Evolutionary conservation across 2,888 invertebrate species (phyloP).

Genomic region (Sarcophaga caerulescens): DNA sequence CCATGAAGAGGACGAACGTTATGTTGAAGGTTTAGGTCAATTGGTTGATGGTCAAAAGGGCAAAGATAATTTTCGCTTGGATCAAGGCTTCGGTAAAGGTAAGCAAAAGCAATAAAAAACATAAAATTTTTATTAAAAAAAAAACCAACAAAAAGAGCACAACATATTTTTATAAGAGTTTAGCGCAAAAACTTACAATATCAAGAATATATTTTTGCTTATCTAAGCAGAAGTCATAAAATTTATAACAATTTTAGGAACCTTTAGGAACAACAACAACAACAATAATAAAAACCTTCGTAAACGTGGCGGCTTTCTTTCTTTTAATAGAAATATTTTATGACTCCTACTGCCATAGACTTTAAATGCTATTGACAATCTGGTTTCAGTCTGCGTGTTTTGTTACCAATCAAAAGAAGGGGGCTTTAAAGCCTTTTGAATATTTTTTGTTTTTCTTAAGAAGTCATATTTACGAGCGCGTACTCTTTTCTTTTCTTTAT

Average conservation of each 20-base stretch:
- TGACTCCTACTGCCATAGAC: not conserved
- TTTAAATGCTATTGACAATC: conserved; percentile 40
- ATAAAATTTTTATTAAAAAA: conserved; percentile 4
- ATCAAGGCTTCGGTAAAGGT: conserved; percentile 87
- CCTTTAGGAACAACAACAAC: conserved; percentile 13
- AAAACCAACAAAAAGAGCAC: not conserved
- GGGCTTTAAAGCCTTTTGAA: not conserved
- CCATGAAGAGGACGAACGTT: conserved; percentile 83
- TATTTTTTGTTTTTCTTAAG: not conserved
- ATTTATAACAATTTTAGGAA: conserved; percentile 40
- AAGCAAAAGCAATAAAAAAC: conserved; percentile 69
- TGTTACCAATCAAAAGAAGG: not conserved
- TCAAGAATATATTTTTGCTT: not conserved
- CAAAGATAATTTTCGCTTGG: conserved; percentile 87
- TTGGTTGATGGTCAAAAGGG: conserved; percentile 89
- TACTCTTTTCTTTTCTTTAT: not conserved
- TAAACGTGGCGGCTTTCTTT: not conserved
- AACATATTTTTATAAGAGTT: not conserved
- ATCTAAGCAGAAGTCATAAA: conserved; percentile 33
- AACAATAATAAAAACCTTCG: not conserved
- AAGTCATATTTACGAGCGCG: conserved; percentile 15
- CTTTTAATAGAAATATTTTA: not conserved
- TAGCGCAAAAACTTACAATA: not conserved
- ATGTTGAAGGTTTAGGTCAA: conserved; percentile 89
- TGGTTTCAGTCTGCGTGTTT: conserved; percentile 20